Evolutionary conservation across 2,888 invertebrate genomes (phyloP), one percentile per base, ranked within the genome.

Genomic region (Junonia oenone): DNA sequence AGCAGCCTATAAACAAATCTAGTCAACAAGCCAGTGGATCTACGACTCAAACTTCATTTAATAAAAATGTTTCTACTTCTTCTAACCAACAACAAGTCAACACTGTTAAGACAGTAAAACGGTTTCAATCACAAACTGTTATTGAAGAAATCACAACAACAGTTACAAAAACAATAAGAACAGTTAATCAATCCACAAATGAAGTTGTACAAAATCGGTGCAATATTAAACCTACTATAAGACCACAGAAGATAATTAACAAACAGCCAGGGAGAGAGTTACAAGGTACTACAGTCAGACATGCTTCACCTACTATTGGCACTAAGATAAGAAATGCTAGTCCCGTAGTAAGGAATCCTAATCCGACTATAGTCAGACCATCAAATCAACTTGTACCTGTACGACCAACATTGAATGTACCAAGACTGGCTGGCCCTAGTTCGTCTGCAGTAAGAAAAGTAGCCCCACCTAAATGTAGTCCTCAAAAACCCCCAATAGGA

Each of bases 91-190:
- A n/a, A n/a, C n/a, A n/a, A 73, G 65, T 77, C 1, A 83, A 78
- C 55, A 76, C 81, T 45, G 71, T 82, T 0, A 88, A 86, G 63
- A 87, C 83, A 33, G 83, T 90, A 0, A 86, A 88, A 75, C 86
- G 83, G 2, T 77, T 81, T 71, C 81, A 88, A 72, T 81, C 86
- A 0, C 72, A 89, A 65, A 90, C 89, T 29, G 76, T 89, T 13
- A 83, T 89, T 60, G 77, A 90, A 75, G 90, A 90, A 75, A 81
- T 90, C 31, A 90, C 89, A 5, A 89, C 89, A 47, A 90, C 90
- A 27, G 88, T 90, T 2, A 90, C 90, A 6, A 88, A 88, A 78
- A 90, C 89, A 6, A 82, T 90, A 61, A 79, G 87, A 67, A 88
- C 86, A 15, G 80, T 89, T 0, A 89, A 87, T 62, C 83, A 87